A percentile compares a stretch with the other conserved stretches of the same genome.
phyloP scores from a whole-genome alignment of 2,888 invertebrate species.

The Neria commutata region DNA sequence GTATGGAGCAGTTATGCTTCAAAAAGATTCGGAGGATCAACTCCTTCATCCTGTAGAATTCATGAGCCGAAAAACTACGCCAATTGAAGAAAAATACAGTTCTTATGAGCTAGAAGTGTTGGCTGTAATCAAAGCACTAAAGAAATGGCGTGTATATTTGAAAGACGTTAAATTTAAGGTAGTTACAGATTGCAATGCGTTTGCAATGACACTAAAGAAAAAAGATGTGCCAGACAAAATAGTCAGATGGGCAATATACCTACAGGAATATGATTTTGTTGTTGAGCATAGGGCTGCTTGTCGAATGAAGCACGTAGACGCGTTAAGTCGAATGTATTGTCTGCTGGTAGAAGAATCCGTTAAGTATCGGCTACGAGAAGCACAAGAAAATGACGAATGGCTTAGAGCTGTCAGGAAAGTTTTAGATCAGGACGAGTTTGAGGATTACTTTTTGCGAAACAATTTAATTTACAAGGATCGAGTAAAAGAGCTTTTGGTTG shows the following conservation, averaged over 20 bases:
- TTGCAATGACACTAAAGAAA: slow-evolving; percentile 1
- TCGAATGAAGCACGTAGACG: slow-evolving; percentile 21
- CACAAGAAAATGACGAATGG: neutral
- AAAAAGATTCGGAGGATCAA: slow-evolving; percentile 26
- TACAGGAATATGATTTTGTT: neutral
- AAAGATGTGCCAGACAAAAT: slow-evolving; percentile 23
- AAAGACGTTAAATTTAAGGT: neutral
- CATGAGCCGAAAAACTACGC: slow-evolving; percentile 3
- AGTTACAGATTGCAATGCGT: neutral
- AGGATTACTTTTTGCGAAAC: neutral
- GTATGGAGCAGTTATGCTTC: slow-evolving; percentile 32
- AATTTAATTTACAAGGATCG: neutral
- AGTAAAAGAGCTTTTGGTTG: neutral
- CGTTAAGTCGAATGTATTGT: slow-evolving; percentile 11
- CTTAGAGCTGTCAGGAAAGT: neutral
- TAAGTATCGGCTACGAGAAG: neutral
- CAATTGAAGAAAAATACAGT: neutral
- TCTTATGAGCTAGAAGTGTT: neutral
- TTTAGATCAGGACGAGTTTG: neutral
- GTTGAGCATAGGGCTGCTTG: slow-evolving; percentile 4
- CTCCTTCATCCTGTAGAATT: slow-evolving; percentile 17
- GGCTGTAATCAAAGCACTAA: neutral
- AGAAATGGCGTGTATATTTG: neutral
- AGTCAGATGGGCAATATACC: neutral
- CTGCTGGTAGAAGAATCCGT: neutral